Conservation (phyloP, 2,888 invertebrate genomes). For the Aradus depressus region DNA sequence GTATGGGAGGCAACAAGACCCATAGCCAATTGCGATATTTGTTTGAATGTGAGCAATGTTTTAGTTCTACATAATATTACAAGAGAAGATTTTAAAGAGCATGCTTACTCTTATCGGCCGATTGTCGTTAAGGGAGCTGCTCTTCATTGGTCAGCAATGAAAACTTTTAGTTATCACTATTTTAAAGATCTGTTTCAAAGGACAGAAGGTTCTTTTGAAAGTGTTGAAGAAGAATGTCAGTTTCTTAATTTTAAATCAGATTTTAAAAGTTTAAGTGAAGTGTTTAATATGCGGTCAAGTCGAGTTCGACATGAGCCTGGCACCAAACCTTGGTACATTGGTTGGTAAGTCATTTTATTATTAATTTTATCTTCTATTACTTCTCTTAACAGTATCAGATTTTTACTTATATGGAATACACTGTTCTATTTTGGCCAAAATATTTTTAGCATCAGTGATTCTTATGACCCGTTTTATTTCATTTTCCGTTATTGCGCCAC, state of each 20-base stretch:
- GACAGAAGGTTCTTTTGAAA: constrained; percentile 58
- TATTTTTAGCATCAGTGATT: too few relatives aligned
- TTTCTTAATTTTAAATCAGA: constrained; percentile 78
- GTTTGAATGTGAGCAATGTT: constrained; percentile 54
- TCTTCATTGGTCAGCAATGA: constrained; percentile 62
- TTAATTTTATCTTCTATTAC: background rate
- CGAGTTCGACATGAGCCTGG: constrained; percentile 51
- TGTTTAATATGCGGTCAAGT: constrained; percentile 59
- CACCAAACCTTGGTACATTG: constrained; percentile 74
- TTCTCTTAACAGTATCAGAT: background rate
- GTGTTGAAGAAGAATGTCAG: constrained; percentile 69
- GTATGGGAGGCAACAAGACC: constrained; percentile 81
- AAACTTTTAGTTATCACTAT: constrained; percentile 52
- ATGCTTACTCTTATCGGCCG: constrained; percentile 68
- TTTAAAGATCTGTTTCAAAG: constrained; percentile 58
- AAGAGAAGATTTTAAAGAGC: constrained; percentile 53
- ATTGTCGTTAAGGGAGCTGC: constrained; percentile 68
- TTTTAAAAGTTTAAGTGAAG: constrained; percentile 61
- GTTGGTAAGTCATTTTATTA: constrained; percentile 53
- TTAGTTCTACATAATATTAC: constrained; percentile 57
- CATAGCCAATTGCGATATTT: constrained; percentile 67
- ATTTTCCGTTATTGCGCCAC: too few relatives aligned
- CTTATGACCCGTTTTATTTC: too few relatives aligned
- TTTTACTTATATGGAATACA: background rate
- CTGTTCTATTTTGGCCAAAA: background rate